These are phyloP conservation scores for Synodontis membranacea DNA, from an alignment of 2,113 vertebrate genomes.

Conservation along the genomic window DNA sequence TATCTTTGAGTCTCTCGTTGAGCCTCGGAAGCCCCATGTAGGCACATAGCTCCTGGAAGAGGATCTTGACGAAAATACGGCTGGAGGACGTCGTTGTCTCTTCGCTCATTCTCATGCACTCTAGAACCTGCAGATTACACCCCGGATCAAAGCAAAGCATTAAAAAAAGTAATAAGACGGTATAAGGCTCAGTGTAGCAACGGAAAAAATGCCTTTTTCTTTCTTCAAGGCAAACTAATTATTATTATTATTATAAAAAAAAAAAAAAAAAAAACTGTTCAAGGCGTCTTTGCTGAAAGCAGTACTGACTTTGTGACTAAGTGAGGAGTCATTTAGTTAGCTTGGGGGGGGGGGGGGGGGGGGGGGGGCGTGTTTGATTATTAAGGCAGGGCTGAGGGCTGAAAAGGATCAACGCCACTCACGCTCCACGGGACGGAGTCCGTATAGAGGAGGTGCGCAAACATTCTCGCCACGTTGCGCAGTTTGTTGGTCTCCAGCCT, in stretches of 20 bases:
- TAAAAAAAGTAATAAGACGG: background rate
- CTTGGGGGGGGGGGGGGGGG: conserved; percentile 10
- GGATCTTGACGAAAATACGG: conserved; percentile 98
- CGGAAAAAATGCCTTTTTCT: background rate
- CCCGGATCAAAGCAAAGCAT: background rate
- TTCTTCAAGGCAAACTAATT: conserved; percentile 4
- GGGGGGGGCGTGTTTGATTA: conserved; percentile 8
- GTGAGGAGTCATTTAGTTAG: background rate
- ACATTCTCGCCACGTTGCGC: conserved; percentile 95
- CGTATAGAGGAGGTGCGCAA: conserved; percentile 95
- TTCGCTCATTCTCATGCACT: conserved; percentile 92
- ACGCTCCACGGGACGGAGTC: conserved; percentile 98
- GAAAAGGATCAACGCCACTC: conserved; percentile 63
- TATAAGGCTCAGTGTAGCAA: too few species aligned
- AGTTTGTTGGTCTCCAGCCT: conserved; percentile 97
- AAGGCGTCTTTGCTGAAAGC: background rate
- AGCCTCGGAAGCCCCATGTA: conserved; percentile 97
- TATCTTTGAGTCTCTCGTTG: conserved; percentile 92
- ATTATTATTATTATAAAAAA: background rate
- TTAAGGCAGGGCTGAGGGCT: conserved; percentile 8
- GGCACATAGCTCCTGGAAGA: conserved; percentile 97
- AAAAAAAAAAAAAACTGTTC: background rate
- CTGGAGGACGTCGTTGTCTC: conserved; percentile 97
- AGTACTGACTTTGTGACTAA: background rate
- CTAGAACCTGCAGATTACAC: conserved; percentile 81